Conservation (phyloP, 2,797 vertebrate species). For the Myotis daubentonii region DNA sequence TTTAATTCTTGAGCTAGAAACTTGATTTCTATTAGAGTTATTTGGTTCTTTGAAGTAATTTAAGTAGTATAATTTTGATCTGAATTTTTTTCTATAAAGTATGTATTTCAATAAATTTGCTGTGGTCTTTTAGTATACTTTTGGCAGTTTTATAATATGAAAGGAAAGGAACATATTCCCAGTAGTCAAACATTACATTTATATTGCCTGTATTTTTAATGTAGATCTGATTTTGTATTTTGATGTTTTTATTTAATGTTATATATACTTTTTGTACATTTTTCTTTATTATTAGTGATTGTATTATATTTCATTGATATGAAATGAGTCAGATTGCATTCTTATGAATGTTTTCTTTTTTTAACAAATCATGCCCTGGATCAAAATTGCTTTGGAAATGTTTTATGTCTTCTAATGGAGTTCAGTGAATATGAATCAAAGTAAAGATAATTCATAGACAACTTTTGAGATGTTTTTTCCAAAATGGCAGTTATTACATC, state of each 20-base stretch:
- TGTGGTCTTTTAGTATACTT: not conserved
- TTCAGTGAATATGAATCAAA: not conserved
- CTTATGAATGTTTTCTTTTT: not conserved
- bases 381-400: not conserved
- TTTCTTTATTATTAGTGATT: not conserved
- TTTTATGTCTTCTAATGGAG: not conserved
- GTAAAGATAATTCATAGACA: not conserved
- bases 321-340: not conserved
- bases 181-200: not conserved
- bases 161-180: not conserved
- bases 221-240: not conserved
- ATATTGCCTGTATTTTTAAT: not conserved
- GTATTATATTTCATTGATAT: not conserved
- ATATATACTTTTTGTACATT: not conserved
- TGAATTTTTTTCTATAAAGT: not conserved
- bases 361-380: not conserved
- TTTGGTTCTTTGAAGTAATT: not conserved
- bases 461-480: not conserved
- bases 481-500: not conserved
- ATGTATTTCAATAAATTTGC: not conserved
- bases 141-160: not conserved
- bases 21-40: not conserved
- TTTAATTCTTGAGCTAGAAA: not conserved
- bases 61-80: not conserved
- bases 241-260: slow-evolving; percentile 3